Percentiles rank a stretch among this genome's conserved stretches.
Conservation (phyloP, 2,113 vertebrate genomes). For the Dicrurus megarhynchus region DNA sequence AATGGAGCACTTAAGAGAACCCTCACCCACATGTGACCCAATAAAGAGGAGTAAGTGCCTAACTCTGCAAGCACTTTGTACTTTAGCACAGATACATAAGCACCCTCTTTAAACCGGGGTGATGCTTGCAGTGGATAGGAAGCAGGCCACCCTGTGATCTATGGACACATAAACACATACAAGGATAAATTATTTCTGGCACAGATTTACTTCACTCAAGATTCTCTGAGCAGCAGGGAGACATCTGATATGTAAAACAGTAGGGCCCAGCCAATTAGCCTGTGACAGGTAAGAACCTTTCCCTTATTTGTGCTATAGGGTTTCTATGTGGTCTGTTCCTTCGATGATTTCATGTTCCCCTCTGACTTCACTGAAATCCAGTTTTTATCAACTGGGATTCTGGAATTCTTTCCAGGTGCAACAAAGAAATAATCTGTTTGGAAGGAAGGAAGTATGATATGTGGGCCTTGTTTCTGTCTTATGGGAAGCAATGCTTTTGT, state of each 20-base stretch:
- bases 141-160: neutral
- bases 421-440: neutral
- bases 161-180: neutral
- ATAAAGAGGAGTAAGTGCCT: neutral
- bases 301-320: neutral
- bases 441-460: neutral
- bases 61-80: neutral
- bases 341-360: neutral
- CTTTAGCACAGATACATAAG: neutral
- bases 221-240: neutral
- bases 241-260: neutral
- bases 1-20: neutral
- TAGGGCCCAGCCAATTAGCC: neutral
- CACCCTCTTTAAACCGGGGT: neutral
- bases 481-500: neutral
- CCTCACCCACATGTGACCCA: neutral
- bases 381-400: neutral
- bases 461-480: neutral
- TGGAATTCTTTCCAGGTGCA: neutral
- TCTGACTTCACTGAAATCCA: neutral
- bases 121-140: neutral
- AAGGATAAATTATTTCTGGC: conserved; percentile 1
- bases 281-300: neutral
- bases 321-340: neutral
- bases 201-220: neutral